Percentiles rank a stretch among this genome's conserved stretches.
These are phyloP conservation scores for Enteromius viviparus DNA, from an alignment of 2,797 vertebrate species.

Conservation along the genomic window DNA sequence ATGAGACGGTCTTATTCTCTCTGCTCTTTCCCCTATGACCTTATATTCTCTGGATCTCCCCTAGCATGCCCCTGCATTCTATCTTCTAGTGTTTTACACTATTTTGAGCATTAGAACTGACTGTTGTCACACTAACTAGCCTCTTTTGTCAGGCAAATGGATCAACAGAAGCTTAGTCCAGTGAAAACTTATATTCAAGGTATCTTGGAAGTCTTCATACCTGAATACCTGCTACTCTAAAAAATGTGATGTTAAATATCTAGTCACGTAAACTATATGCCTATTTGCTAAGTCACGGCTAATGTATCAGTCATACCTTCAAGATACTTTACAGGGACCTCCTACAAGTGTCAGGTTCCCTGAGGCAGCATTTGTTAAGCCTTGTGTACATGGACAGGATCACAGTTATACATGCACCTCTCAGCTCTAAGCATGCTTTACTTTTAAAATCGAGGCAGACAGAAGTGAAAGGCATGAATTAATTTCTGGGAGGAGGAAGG, in stretches of 20 bases:
- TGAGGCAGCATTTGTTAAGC: slow-evolving; percentile 34
- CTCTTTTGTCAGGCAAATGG: slow-evolving; percentile 31
- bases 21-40: slow-evolving; percentile 64
- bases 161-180: slow-evolving; percentile 18
- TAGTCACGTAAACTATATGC: slow-evolving; percentile 26
- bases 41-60: slow-evolving; percentile 74
- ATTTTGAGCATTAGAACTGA: slow-evolving; percentile 28
- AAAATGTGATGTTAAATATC: slow-evolving; percentile 35
- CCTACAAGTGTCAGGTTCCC: slow-evolving; percentile 33
- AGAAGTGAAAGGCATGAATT: slow-evolving; percentile 41
- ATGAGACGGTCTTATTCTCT: slow-evolving; percentile 54
- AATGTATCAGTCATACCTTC: slow-evolving; percentile 46
- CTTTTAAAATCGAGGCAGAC: slow-evolving; percentile 41
- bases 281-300: slow-evolving; percentile 41
- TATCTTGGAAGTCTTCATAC: slow-evolving; percentile 27
- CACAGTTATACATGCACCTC: slow-evolving; percentile 37
- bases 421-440: slow-evolving; percentile 43
- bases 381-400: slow-evolving; percentile 41
- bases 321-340: slow-evolving; percentile 32
- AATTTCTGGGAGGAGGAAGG: slow-evolving; percentile 34
- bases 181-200: slow-evolving; percentile 21
- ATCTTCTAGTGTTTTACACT: slow-evolving; percentile 59
- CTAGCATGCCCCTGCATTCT: slow-evolving; percentile 66
- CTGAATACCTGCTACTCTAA: slow-evolving; percentile 36
- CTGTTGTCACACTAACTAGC: slow-evolving; percentile 36